Evolutionary conservation across 2,888 invertebrate genomes (phyloP).

Genomic region (Tricholauxania praeusta): DNA sequence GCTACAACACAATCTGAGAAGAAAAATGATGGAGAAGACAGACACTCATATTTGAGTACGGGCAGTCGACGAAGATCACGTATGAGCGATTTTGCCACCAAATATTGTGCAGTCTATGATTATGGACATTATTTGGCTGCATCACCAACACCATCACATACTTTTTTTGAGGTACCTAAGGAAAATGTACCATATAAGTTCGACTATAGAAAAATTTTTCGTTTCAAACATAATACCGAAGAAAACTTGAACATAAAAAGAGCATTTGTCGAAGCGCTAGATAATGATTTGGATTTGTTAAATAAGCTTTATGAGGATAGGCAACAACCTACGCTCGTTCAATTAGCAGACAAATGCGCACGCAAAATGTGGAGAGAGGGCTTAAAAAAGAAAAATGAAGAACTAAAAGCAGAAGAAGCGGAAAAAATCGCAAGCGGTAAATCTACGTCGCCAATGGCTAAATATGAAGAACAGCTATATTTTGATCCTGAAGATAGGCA

Average conservation of each 20-base stretch:
- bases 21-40: neutral
- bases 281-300: conserved; percentile 46
- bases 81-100: conserved; percentile 19
- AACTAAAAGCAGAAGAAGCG: conserved; percentile 28
- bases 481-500: conserved; percentile 54
- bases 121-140: conserved; percentile 40
- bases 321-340: conserved; percentile 29
- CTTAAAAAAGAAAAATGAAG: conserved; percentile 39
- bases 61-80: neutral
- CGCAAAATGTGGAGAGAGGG: conserved; percentile 44
- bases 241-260: conserved; percentile 30
- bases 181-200: conserved; percentile 46
- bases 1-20: neutral
- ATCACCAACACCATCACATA: conserved; percentile 37
- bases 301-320: conserved; percentile 39
- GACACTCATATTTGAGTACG: neutral
- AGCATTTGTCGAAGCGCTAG: conserved; percentile 43
- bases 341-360: conserved; percentile 44
- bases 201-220: conserved; percentile 53
- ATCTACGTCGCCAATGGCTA: conserved; percentile 2
- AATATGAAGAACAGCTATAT: conserved; percentile 38
- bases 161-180: conserved; percentile 43
- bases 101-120: conserved; percentile 38
- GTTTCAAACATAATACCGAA: conserved; percentile 29
- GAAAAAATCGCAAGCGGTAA: neutral